Percentiles rank a stretch among this genome's conserved stretches.
These are phyloP conservation scores for Nycticryphes semicollaris DNA, from an alignment of 2,113 vertebrate species.

Conservation along the genomic window DNA sequence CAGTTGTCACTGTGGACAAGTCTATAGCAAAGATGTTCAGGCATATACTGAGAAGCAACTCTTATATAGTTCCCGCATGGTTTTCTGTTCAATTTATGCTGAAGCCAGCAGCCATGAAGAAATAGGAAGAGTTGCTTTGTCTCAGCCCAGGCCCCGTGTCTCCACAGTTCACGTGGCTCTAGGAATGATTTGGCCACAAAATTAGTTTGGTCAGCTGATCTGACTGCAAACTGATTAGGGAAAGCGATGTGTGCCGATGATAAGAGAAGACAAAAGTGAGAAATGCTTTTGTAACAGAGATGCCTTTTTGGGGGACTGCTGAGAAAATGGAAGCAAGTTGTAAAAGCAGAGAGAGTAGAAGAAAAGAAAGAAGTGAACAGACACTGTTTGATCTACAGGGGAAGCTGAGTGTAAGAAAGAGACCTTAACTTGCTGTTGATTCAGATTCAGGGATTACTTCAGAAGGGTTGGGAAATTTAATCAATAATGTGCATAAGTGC, in stretches of 20 bases:
- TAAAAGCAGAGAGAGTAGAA: neutral
- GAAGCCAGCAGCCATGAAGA: neutral
- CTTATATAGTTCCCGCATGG: accelerated
- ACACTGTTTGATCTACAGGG: neutral
- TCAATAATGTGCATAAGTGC: accelerated
- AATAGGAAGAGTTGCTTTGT: neutral
- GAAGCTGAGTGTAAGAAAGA: neutral
- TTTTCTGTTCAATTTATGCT: neutral
- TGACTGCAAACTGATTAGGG: neutral
- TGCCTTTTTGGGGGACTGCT: neutral
- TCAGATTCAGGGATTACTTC: neutral
- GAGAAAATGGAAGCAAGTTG: neutral
- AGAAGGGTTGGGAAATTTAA: neutral
- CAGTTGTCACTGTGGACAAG: neutral
- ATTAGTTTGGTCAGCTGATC: neutral
- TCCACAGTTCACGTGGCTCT: neutral
- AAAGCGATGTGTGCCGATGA: neutral
- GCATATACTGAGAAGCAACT: neutral
- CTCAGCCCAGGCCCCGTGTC: neutral
- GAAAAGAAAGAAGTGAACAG: neutral
- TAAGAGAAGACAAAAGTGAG: neutral
- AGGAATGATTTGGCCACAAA: neutral
- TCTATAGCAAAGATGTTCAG: neutral
- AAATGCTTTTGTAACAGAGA: neutral
- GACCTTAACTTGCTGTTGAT: neutral